Evolutionary conservation across 2,113 vertebrate species (phyloP).

Genomic region (Prunella himalayana): DNA sequence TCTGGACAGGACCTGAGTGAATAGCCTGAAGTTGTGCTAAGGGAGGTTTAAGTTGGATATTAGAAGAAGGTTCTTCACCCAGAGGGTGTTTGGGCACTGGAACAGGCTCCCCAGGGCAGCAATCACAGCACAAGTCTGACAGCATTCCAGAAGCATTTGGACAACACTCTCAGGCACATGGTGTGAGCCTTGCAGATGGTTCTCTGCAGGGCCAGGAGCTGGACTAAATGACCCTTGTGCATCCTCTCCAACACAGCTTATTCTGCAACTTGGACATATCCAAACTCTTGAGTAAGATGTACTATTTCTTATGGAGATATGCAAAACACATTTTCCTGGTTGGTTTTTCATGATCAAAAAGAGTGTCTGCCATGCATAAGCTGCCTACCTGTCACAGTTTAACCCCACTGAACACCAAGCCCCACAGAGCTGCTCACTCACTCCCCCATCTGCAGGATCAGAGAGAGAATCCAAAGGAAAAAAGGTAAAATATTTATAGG

Average conservation of each 20-base stretch:
- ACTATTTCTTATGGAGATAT: not conserved
- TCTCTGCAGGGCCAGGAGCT: not conserved
- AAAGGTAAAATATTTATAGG: not conserved
- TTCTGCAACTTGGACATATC: not conserved
- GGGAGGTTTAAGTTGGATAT: not conserved
- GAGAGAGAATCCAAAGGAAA: not conserved
- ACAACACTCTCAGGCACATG: accelerated
- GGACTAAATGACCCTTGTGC: not conserved
- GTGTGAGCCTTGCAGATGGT: too few relatives aligned
- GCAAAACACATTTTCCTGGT: not conserved
- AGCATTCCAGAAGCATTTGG: not conserved
- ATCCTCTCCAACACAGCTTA: not conserved
- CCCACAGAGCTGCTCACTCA: not conserved
- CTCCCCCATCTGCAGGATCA: too few relatives aligned
- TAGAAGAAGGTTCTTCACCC: accelerated
- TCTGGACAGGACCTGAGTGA: not conserved
- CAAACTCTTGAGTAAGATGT: not conserved
- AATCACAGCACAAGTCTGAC: not conserved
- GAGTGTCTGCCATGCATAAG: not conserved
- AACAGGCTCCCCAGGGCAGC: not conserved
- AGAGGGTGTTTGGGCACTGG: too few relatives aligned
- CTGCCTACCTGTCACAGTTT: not conserved
- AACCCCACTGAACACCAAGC: not conserved
- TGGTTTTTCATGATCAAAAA: not conserved
- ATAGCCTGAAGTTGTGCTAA: not conserved